A percentile compares a stretch with the other conserved stretches of the same genome.
Conservation (phyloP, 2,888 invertebrate species). For the Rosalia funebris region DNA sequence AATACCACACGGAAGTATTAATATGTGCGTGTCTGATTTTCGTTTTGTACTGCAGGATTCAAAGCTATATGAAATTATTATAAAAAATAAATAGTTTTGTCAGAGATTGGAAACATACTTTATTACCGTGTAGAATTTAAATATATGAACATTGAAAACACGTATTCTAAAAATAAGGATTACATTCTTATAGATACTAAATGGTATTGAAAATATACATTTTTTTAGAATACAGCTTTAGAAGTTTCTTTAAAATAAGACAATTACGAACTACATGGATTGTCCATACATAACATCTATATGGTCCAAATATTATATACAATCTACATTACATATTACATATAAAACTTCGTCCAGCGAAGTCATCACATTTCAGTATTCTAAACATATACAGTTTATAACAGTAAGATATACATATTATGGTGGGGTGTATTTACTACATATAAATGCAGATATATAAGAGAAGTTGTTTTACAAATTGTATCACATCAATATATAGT, state of each 20-base stretch:
- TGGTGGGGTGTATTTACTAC: slow-evolving; percentile 24
- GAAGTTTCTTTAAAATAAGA: slow-evolving; percentile 39
- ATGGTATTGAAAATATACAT: slow-evolving; percentile 46
- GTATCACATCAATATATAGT: too few relatives aligned
- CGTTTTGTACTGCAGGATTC: too few relatives aligned
- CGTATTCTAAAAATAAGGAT: slow-evolving; percentile 25
- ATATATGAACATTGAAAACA: slow-evolving; percentile 16
- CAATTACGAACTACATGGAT: slow-evolving; percentile 29
- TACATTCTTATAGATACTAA: slow-evolving; percentile 19
- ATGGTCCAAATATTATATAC: slow-evolving; percentile 34
- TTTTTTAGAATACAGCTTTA: slow-evolving; percentile 50
- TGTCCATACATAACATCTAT: slow-evolving; percentile 33
- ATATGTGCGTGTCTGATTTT: too few relatives aligned
- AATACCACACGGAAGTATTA: too few relatives aligned
- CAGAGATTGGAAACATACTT: background rate
- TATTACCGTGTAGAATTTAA: background rate
- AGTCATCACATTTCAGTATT: slow-evolving; percentile 28
- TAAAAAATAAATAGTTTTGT: too few relatives aligned
- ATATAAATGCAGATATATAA: too few relatives aligned
- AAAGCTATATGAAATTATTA: too few relatives aligned
- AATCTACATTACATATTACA: slow-evolving; percentile 31
- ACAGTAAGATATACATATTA: slow-evolving; percentile 7
- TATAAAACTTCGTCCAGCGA: slow-evolving; percentile 33
- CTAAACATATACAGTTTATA: slow-evolving; percentile 17
- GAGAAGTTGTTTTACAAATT: too few relatives aligned